Conservation (phyloP, 2,113 vertebrate genomes). For the Xiphophorus maculatus region DNA sequence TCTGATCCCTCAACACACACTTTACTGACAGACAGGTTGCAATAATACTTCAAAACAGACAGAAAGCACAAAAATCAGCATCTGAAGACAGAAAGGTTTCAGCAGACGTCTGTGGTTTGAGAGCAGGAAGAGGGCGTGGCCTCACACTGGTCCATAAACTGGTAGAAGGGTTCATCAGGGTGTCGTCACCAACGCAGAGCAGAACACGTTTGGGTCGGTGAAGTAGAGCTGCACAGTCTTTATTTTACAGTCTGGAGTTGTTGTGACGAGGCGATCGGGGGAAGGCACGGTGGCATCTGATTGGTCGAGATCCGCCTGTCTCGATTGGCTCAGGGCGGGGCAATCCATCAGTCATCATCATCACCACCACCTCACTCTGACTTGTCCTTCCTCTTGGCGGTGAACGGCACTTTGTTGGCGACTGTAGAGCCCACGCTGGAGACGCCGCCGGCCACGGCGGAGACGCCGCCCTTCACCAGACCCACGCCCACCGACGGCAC, state of each 20-base stretch:
- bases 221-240: conserved; percentile 15
- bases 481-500: conserved; percentile 78
- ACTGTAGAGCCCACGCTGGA: conserved; percentile 79
- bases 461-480: conserved; percentile 81
- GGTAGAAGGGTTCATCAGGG: conserved; percentile 19
- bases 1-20: neutral
- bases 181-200: conserved; percentile 4
- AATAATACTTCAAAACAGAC: conserved; percentile 36
- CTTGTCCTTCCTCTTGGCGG: conserved; percentile 82
- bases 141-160: conserved; percentile 46
- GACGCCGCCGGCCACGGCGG: conserved; percentile 80
- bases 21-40: conserved; percentile 9
- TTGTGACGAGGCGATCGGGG: neutral
- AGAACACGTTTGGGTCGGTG: neutral
- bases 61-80: conserved; percentile 32
- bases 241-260: conserved; percentile 13
- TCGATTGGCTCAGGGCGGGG: conserved; percentile 59
- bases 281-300: conserved; percentile 55
- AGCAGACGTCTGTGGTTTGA: conserved; percentile 19
- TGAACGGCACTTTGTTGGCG: conserved; percentile 80
- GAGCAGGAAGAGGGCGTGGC: conserved; percentile 16
- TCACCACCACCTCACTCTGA: conserved; percentile 72
- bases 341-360: conserved; percentile 33
- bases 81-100: conserved; percentile 25
- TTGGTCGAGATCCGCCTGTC: conserved; percentile 46